These are phyloP conservation scores for Volucella inanis DNA, from an alignment of 2,888 invertebrate species.

Conservation along the genomic window DNA sequence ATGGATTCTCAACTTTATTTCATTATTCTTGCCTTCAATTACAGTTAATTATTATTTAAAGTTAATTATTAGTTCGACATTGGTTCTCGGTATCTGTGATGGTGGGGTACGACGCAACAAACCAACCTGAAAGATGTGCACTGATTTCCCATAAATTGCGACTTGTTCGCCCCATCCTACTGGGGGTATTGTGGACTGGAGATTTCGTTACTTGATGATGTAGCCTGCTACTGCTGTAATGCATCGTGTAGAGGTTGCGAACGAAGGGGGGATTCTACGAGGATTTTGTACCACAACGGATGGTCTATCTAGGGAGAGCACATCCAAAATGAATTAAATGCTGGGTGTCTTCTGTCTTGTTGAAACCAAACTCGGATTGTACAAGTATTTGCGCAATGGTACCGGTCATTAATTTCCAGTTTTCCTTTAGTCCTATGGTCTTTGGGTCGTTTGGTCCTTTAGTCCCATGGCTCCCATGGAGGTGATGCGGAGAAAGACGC, in stretches of 20 bases:
- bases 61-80: constrained; percentile 72
- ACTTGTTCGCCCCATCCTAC: constrained; percentile 42
- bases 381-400: constrained; percentile 23
- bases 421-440: neutral
- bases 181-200: neutral
- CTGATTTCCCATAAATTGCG: constrained; percentile 68
- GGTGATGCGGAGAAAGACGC: neutral
- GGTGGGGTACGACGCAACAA: neutral
- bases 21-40: constrained; percentile 73
- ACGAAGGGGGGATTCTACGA: neutral
- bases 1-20: constrained; percentile 74
- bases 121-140: constrained; percentile 27
- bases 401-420: constrained; percentile 24
- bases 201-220: constrained; percentile 12
- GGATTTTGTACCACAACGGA: constrained; percentile 16
- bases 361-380: neutral
- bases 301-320: constrained; percentile 1
- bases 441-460: too few species aligned
- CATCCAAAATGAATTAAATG: constrained; percentile 33
- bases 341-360: constrained; percentile 4
- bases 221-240: constrained; percentile 23
- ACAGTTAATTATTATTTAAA: constrained; percentile 75
- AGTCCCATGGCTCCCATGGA: neutral
- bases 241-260: too few species aligned
- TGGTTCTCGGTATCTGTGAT: constrained; percentile 42